A percentile compares a stretch with the other conserved stretches of the same genome.
Conservation (phyloP, 1,140 invertebrate genomes). For the Trinorchestia longiramus region DNA sequence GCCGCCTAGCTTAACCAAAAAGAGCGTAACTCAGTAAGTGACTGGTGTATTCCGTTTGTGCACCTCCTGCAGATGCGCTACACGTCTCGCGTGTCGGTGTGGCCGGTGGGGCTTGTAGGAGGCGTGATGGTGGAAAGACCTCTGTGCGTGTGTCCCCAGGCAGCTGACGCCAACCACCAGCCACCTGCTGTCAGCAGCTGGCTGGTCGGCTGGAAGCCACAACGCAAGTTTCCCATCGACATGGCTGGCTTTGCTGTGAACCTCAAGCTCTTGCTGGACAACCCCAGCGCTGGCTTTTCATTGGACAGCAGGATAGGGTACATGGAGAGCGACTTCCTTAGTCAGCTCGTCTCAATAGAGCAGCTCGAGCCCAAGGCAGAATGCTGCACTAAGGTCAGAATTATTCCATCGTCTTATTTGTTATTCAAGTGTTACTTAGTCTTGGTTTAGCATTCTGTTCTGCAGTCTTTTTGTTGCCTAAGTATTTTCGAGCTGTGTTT, state of each 20-base stretch:
- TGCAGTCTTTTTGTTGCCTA: too few species aligned
- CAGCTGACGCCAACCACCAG: constrained; percentile 70
- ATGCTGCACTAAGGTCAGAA: constrained; percentile 83
- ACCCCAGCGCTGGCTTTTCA: constrained; percentile 85
- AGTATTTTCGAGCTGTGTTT: too few species aligned
- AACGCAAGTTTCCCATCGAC: constrained; percentile 93
- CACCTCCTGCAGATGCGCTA: constrained; percentile 76
- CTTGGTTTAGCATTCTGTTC: too few species aligned
- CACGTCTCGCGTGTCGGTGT: constrained; percentile 90
- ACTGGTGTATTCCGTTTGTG: too few species aligned
- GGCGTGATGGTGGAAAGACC: constrained; percentile 89
- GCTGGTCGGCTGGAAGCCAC: constrained; percentile 79
- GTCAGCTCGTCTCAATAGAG: constrained; percentile 79
- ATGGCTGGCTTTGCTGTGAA: constrained; percentile 99
- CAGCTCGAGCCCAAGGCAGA: constrained; percentile 91
- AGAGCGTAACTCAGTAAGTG: too few species aligned
- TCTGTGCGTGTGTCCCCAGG: constrained; percentile 74
- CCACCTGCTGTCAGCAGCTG: constrained; percentile 79
- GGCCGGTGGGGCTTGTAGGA: constrained; percentile 96
- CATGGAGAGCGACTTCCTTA: constrained; percentile 92
- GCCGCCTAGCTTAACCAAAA: too few species aligned
- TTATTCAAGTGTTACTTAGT: too few species aligned
- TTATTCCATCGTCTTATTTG: too few species aligned
- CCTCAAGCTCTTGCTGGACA: constrained; percentile 81
- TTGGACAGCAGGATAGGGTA: constrained; percentile 87